Conservation (phyloP, 2,888 invertebrate genomes). For the Thymelicus lineola region DNA sequence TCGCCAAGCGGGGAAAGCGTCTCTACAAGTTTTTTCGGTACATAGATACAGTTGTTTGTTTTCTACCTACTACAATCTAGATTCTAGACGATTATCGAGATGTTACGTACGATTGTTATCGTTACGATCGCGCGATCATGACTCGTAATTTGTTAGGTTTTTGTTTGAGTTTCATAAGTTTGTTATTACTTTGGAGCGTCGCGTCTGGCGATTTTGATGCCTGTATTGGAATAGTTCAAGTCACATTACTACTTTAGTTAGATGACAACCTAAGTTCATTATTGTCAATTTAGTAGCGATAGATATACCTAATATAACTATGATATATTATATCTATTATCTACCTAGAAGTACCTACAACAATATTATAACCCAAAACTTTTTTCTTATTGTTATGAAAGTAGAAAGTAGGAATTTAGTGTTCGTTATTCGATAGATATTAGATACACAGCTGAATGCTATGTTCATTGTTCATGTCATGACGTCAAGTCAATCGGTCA, state of each 20-base stretch:
- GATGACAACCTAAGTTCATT: too few relatives aligned
- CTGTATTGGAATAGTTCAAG: neutral
- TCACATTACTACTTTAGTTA: too few relatives aligned
- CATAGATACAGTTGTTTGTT: slow-evolving; percentile 44
- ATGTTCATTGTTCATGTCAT: too few relatives aligned
- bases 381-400: neutral
- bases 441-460: too few relatives aligned
- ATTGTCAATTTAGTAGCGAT: too few relatives aligned
- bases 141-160: neutral
- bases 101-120: slow-evolving; percentile 5
- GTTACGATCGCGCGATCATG: neutral
- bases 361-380: too few relatives aligned
- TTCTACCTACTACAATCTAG: slow-evolving; percentile 34
- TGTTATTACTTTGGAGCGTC: neutral
- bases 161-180: neutral
- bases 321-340: neutral
- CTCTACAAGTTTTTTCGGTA: slow-evolving; percentile 68
- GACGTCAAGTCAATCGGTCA: too few relatives aligned
- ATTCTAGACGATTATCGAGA: slow-evolving; percentile 6
- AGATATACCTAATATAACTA: too few relatives aligned
- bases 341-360: neutral
- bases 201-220: neutral
- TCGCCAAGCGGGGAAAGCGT: slow-evolving; percentile 68
- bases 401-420: neutral
- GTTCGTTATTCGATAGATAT: too few relatives aligned